A percentile compares a stretch with the other conserved stretches of the same genome.
These are phyloP conservation scores for Nixonia krombeini DNA, from an alignment of 1,140 invertebrate genomes.

Conservation along the genomic window DNA sequence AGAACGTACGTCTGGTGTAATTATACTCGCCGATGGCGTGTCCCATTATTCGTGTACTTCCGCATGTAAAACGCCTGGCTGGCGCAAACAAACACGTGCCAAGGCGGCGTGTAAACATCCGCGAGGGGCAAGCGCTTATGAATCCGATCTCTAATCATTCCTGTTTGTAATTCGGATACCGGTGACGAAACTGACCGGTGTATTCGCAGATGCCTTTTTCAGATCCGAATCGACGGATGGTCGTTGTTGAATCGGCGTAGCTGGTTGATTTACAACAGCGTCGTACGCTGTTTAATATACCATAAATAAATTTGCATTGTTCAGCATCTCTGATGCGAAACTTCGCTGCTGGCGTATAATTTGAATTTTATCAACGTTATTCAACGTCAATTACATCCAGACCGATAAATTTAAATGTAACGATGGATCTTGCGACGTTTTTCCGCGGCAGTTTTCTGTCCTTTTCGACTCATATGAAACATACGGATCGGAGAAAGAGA, in stretches of 20 bases:
- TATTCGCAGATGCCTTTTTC: slow-evolving; percentile 37
- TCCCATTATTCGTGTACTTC: slow-evolving; percentile 27
- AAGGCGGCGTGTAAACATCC: slow-evolving; percentile 22
- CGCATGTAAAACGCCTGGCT: slow-evolving; percentile 17
- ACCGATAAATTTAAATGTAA: neutral
- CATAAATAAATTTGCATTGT: slow-evolving; percentile 1
- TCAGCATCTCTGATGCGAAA: slow-evolving; percentile 24
- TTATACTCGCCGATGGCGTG: slow-evolving; percentile 23
- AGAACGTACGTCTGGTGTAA: slow-evolving; percentile 17
- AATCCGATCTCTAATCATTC: slow-evolving; percentile 26
- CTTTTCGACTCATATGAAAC: too few species aligned
- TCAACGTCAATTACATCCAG: too few species aligned
- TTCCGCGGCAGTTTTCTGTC: too few species aligned
- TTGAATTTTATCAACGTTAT: slow-evolving; percentile 12
- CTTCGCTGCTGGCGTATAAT: too few species aligned
- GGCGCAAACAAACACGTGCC: slow-evolving; percentile 24
- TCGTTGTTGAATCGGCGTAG: slow-evolving; percentile 12
- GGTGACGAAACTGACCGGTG: slow-evolving; percentile 17
- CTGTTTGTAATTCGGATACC: slow-evolving; percentile 20
- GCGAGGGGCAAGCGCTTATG: neutral
- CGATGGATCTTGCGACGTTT: neutral
- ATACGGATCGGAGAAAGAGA: too few species aligned
- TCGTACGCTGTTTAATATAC: slow-evolving; percentile 27
- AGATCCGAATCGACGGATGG: slow-evolving; percentile 14
- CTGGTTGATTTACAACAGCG: slow-evolving; percentile 34